Conservation (phyloP, 2,797 vertebrate species). For the Danio tinwini region DNA sequence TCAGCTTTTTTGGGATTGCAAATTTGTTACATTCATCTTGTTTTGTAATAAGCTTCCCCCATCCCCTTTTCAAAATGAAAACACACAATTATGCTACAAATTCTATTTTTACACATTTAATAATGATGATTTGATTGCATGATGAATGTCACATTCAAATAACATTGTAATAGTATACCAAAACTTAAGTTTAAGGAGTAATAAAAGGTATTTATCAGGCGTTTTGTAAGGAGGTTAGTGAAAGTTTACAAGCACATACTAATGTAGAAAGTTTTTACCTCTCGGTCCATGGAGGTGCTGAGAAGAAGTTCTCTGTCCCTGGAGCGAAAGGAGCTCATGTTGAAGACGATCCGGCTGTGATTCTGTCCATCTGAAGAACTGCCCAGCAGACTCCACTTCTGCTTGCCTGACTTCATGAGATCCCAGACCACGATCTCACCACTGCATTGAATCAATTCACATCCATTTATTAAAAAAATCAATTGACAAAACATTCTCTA, state of each 20-base stretch:
- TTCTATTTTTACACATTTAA: too few relatives aligned
- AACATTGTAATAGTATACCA: background rate
- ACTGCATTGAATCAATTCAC: slow-evolving; percentile 66
- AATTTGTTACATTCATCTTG: too few relatives aligned
- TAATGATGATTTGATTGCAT: too few relatives aligned
- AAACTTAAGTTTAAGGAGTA: too few relatives aligned
- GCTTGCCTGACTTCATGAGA: slow-evolving; percentile 85
- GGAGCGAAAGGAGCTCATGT: slow-evolving; percentile 80
- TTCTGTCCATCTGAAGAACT: slow-evolving; percentile 87
- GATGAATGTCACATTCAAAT: background rate
- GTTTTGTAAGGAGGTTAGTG: background rate
- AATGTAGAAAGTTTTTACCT: slow-evolving; percentile 60
- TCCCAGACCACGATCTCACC: slow-evolving; percentile 94
- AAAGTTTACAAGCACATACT: background rate
- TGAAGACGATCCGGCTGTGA: slow-evolving; percentile 94
- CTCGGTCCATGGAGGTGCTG: slow-evolving; percentile 67
- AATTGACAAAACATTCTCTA: background rate
- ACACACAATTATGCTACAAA: too few relatives aligned
- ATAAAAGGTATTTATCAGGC: background rate
- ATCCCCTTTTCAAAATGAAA: too few relatives aligned
- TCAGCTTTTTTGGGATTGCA: too few relatives aligned
- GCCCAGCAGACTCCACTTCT: slow-evolving; percentile 87
- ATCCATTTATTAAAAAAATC: background rate
- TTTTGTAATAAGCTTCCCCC: too few relatives aligned
- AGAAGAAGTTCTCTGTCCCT: slow-evolving; percentile 80